Base-by-base conservation (phyloP, 2,113 vertebrate genomes). In the Naja naja region DNA sequence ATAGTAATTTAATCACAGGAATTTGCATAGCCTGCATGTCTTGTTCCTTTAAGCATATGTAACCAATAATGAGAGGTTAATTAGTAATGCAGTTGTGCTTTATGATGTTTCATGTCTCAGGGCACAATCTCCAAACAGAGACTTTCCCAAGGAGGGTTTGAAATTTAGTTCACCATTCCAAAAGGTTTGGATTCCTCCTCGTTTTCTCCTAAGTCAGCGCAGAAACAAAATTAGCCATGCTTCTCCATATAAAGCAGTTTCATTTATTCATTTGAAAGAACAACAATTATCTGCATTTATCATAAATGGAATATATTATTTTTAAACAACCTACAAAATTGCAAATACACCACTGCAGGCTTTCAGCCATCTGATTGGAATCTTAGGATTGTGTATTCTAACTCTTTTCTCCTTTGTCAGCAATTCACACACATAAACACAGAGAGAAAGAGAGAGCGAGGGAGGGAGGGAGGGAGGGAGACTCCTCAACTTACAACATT, bases 1-100 rank as follows among this genome's bases (percentile, higher is more conserved):
- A 87, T 81, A 91, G 94, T 96, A 96, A 96, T 97, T 96, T 96
- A 95, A 97, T 97, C 95, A 95, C 34, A 90, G 93, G 74, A 96
- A 94, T 96, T 95, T 96, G 93, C 93, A 94, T 95, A 96, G 55
- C 45, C 88, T 89, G 92, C 91, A 94, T 93, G 95, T 94, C 91
- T 92, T 95, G 87, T 53, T 95, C 8, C 58, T 96, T 87, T 94
- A 95, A 96, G 92, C 49, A 95, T 93, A 95, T 92, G 85, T 54
- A 95, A 91, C 81, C 54, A 47, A 93, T 94, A 96, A 95, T 93
- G 85, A 94, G 54, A 93, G 81, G 43, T 93, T 95, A 93, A 92
- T 94, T 91, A 92, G 23, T 87, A 89, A 91, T 93, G 14, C 92
- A 91, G 85, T 74, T 92, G 10, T 93, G 74, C 58, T 96, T 96